phyloP scores from a whole-genome alignment of 2,113 vertebrate species.

The Phalacrocorax carbo region DNA sequence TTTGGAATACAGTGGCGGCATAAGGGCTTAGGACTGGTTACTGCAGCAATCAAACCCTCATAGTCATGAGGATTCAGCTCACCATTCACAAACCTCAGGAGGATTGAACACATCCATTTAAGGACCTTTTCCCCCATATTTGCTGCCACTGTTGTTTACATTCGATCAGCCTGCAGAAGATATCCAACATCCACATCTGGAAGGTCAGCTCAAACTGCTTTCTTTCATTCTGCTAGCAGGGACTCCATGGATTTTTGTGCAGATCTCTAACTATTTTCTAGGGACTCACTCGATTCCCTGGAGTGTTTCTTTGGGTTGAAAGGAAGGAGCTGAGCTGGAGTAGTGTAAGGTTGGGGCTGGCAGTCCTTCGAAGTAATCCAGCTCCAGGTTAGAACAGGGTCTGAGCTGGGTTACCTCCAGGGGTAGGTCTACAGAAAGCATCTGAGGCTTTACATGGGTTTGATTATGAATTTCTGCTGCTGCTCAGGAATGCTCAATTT shows the following conservation, averaged over 20 bases:
- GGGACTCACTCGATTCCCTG: background rate
- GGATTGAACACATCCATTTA: background rate
- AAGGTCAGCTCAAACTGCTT: background rate
- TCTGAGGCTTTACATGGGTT: background rate
- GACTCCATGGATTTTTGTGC: background rate
- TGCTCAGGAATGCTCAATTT: background rate
- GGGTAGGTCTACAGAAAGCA: background rate
- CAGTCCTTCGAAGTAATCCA: background rate
- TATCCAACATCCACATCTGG: too few species aligned
- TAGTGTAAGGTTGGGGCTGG: background rate
- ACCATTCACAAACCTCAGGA: background rate
- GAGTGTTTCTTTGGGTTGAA: background rate
- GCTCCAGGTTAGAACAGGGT: background rate
- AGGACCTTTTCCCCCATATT: background rate
- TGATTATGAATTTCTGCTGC: background rate
- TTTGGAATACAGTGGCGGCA: background rate
- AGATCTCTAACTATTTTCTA: background rate
- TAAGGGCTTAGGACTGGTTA: background rate
- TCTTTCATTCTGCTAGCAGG: background rate
- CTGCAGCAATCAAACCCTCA: background rate
- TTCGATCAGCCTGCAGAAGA: background rate
- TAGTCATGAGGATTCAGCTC: background rate
- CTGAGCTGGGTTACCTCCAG: background rate
- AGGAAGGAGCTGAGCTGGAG: background rate
- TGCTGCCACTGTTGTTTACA: background rate